A percentile compares a stretch with the other conserved stretches of the same genome.
Conservation (phyloP, 2,113 vertebrate genomes). For the Aegotheles bennettii region DNA sequence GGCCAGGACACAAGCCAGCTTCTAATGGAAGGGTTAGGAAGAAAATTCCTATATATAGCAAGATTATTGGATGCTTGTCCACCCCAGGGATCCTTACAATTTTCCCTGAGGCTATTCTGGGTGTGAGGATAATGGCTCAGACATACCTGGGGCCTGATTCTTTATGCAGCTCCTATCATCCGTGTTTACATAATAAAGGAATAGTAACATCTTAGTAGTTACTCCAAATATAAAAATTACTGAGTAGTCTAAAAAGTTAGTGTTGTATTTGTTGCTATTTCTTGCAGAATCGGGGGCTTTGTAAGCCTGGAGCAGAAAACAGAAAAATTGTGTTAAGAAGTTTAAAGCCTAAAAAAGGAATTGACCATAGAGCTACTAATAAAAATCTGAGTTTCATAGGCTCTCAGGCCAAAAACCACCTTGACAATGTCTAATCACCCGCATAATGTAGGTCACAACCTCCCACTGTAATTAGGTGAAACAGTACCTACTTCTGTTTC, state of each 20-base stretch:
- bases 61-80: neutral
- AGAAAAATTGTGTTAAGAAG: neutral
- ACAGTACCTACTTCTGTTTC: neutral
- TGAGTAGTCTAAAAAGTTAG: neutral
- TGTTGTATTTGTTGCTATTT: neutral
- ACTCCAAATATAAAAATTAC: neutral
- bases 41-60: neutral
- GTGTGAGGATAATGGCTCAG: neutral
- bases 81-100: neutral
- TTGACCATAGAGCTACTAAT: neutral
- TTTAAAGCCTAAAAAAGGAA: neutral
- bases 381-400: neutral
- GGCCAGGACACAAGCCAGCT: neutral
- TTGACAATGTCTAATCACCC: neutral
- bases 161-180: neutral
- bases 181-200: neutral
- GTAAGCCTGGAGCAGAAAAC: neutral
- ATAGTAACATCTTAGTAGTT: neutral
- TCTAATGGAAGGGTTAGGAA: neutral
- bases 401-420: neutral
- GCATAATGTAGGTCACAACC: neutral
- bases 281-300: neutral
- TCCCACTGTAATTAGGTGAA: neutral
- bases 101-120: neutral
- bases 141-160: neutral